These are phyloP conservation scores for Chymomyza amoena DNA, from an alignment of 2,888 invertebrate genomes.

Conservation along the genomic window DNA sequence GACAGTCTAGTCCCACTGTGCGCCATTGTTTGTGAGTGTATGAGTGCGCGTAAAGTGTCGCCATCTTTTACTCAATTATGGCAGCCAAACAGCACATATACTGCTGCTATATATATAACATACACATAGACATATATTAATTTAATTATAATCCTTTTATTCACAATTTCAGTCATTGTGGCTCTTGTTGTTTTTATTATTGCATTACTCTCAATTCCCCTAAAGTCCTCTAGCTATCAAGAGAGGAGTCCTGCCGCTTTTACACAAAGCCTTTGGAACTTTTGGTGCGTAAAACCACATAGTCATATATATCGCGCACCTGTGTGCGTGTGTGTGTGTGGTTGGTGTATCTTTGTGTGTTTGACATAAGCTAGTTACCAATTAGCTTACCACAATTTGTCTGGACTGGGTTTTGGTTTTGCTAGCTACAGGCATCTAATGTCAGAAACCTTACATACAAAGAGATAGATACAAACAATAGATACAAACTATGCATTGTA, in stretches of 20 bases:
- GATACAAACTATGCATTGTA: background rate
- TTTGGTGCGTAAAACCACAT: background rate
- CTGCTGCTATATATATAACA: background rate
- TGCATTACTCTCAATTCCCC: background rate
- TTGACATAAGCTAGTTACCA: background rate
- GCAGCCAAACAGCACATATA: conserved; percentile 39
- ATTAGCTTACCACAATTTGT: background rate
- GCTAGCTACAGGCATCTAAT: background rate
- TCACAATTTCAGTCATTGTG: conserved; percentile 22
- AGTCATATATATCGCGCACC: background rate
- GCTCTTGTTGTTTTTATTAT: background rate
- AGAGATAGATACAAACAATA: background rate
- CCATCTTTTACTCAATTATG: conserved; percentile 69
- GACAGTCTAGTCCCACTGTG: background rate
- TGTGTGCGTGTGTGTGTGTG: background rate
- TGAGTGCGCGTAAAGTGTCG: conserved; percentile 55
- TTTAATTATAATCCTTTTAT: conserved; percentile 72
- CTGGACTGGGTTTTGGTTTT: background rate
- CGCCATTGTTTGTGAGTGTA: conserved; percentile 9
- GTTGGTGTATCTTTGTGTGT: background rate
- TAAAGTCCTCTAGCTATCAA: no score
- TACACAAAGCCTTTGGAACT: background rate
- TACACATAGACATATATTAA: conserved; percentile 51
- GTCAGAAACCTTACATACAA: background rate
- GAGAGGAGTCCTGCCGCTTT: background rate